These are phyloP conservation scores for Antechinus flavipes DNA, from an alignment of 2,113 vertebrate species.

Conservation along the genomic window DNA sequence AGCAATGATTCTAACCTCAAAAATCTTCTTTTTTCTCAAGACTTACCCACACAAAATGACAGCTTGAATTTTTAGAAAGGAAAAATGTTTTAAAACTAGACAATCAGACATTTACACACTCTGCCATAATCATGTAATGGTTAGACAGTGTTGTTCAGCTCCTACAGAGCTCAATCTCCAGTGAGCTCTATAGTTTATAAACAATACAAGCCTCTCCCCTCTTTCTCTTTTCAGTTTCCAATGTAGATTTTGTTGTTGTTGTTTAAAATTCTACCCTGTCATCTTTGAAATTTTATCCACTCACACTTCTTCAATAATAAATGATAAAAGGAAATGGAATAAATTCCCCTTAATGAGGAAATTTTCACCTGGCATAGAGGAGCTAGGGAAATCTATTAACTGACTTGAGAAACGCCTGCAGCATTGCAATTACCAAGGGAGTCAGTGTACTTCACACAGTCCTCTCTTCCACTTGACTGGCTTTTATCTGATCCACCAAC, in stretches of 20 bases:
- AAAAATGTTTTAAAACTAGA: constrained; percentile 59
- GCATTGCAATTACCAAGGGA: constrained; percentile 76
- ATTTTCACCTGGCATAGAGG: constrained; percentile 83
- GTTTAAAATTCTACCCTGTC: constrained; percentile 80
- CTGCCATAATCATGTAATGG: constrained; percentile 57
- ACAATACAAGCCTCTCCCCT: constrained; percentile 57
- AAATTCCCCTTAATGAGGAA: constrained; percentile 85
- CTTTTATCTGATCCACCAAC: constrained; percentile 77
- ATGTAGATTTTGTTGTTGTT: constrained; percentile 71
- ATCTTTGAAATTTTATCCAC: constrained; percentile 76
- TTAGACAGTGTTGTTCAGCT: constrained; percentile 38
- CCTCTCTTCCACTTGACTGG: constrained; percentile 78
- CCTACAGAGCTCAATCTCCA: neutral
- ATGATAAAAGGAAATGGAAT: constrained; percentile 83
- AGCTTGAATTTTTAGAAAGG: constrained; percentile 52
- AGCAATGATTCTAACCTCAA: constrained; percentile 44
- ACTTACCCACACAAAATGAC: constrained; percentile 53
- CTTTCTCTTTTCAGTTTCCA: constrained; percentile 43
- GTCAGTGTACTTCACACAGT: neutral
- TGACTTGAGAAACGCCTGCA: constrained; percentile 63
- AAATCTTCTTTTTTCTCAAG: constrained; percentile 47
- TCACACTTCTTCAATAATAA: constrained; percentile 80
- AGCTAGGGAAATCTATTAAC: constrained; percentile 82
- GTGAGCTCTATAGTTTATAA: constrained; percentile 66
- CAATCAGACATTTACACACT: constrained; percentile 48